Base-by-base conservation (phyloP, 2,888 invertebrate species). In the Thumatha senex region DNA sequence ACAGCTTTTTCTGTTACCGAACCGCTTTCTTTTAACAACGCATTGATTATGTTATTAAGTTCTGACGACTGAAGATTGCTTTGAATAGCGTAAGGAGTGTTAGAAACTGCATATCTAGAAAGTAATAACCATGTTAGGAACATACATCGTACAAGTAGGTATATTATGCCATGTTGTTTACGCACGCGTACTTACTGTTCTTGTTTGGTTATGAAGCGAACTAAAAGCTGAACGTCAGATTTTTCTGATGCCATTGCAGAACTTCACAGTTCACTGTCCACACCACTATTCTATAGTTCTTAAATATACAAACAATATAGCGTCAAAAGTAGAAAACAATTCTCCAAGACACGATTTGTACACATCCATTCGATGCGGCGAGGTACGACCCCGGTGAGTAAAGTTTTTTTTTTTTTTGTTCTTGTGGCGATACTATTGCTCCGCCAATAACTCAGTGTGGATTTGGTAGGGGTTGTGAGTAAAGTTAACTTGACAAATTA, bases 51-150 rank as follows among this genome's bases (percentile, higher is more conserved):
- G 24, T 93, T 94, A 78, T 96, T 97, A 10, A 98, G 89, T 52
- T 96, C 95, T 15, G 92, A 85, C 10, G 93, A 81, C 42, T 94
- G 93, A 3, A 96, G 93, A 59, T 93, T 94, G 42, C 95, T 93
- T 46, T 96, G 96, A 15, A 98, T 95, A 12, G 97, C 96, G 73
- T 96, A 95, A 0, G 97, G 96, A 62, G 93, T 94, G 82, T 97
- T 96, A 7, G 98, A 95, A 41, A 98, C 95, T 7, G 98, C 96
- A 93, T 95, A 97, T 66, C 98, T 98, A 79, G 7, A 59, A 65
- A 45, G 14, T 43, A 56, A 34, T 40, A 0, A 9, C n/a, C 7
- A 36, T 7, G 10, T 40, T 24, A 15, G 34, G 18, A 24, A 24
- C 5, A 33, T 34, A 51, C 12, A 34, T 13, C 45, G 36, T 24